A percentile compares a stretch with the other conserved stretches of the same genome.
Conservation (phyloP, 1,140 invertebrate species). For the Phocides pigmalion region DNA sequence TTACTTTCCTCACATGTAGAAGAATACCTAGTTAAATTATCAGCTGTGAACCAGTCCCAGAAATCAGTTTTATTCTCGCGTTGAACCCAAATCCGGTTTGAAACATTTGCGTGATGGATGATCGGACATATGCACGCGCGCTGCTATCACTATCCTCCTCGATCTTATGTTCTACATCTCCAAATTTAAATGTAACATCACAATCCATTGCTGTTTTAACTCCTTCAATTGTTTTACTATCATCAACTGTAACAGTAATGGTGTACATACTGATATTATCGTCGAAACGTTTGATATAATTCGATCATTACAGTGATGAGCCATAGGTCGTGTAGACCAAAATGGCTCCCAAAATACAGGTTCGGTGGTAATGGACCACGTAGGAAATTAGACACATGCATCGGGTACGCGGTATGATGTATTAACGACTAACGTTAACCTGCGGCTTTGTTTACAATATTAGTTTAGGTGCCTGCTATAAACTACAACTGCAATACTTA, state of each 20-base stretch:
- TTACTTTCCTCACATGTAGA: no score
- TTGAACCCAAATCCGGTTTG: slow-evolving; percentile 63
- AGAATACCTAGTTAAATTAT: slow-evolving; percentile 39
- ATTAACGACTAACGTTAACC: no score
- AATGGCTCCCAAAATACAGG: slow-evolving; percentile 77
- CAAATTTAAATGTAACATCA: background rate
- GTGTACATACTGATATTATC: slow-evolving; percentile 6
- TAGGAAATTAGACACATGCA: slow-evolving; percentile 58
- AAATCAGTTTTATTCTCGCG: slow-evolving; percentile 29
- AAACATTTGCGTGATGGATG: slow-evolving; percentile 77
- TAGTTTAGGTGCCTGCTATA: no score
- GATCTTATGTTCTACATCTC: slow-evolving; percentile 19
- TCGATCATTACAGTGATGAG: slow-evolving; percentile 58
- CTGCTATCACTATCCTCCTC: slow-evolving; percentile 17
- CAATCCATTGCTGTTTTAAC: slow-evolving; percentile 46
- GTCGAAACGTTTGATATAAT: slow-evolving; percentile 15
- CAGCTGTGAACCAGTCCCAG: slow-evolving; percentile 41
- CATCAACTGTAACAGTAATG: slow-evolving; percentile 20
- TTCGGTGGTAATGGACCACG: slow-evolving; percentile 61
- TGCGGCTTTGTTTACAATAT: no score
- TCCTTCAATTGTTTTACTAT: background rate
- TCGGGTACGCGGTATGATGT: slow-evolving; percentile 26
- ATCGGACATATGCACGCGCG: slow-evolving; percentile 61
- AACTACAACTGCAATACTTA: no score
- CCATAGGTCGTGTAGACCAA: slow-evolving; percentile 69